These are phyloP conservation scores for Pseudopleuronectes americanus DNA, from an alignment of 2,797 vertebrate genomes.

Conservation along the genomic window DNA sequence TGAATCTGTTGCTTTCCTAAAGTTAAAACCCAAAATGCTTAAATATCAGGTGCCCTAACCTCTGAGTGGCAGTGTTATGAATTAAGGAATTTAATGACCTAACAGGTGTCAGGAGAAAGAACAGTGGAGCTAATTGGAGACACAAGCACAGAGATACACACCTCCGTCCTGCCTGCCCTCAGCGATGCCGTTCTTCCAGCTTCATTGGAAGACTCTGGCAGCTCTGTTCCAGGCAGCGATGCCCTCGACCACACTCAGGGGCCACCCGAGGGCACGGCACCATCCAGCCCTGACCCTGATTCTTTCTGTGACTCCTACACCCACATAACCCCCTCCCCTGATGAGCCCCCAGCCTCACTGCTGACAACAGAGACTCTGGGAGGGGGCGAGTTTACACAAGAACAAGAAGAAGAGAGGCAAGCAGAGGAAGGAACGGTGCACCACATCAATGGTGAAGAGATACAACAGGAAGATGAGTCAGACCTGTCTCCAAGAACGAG, in stretches of 20 bases:
- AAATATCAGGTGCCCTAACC: background rate
- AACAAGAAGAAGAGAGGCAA: constrained; percentile 44
- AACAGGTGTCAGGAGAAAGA: constrained; percentile 70
- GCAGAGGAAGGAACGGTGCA: constrained; percentile 35
- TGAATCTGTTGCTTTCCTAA: too few relatives aligned
- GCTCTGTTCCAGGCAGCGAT: constrained; percentile 31
- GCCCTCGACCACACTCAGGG: constrained; percentile 47
- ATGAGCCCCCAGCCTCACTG: constrained; percentile 43
- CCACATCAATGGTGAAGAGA: constrained; percentile 30
- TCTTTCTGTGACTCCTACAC: constrained; percentile 81
- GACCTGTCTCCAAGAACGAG: constrained; percentile 26
- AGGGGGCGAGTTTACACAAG: constrained; percentile 47
- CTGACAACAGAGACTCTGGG: constrained; percentile 66
- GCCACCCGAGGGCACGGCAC: constrained; percentile 39
- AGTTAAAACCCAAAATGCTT: too few relatives aligned
- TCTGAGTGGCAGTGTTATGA: constrained; percentile 3
- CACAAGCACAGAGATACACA: constrained; percentile 25
- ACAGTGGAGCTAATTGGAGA: constrained; percentile 49
- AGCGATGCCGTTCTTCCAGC: constrained; percentile 28
- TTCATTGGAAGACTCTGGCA: constrained; percentile 34
- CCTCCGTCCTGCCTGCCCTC: constrained; percentile 1
- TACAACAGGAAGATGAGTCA: constrained; percentile 48
- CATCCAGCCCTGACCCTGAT: constrained; percentile 59
- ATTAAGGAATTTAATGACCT: constrained; percentile 9
- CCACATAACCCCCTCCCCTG: constrained; percentile 66